Percentiles rank a stretch among this genome's conserved stretches.
Conservation (phyloP, 2,113 vertebrate genomes). For the Corynorhinus townsendii region DNA sequence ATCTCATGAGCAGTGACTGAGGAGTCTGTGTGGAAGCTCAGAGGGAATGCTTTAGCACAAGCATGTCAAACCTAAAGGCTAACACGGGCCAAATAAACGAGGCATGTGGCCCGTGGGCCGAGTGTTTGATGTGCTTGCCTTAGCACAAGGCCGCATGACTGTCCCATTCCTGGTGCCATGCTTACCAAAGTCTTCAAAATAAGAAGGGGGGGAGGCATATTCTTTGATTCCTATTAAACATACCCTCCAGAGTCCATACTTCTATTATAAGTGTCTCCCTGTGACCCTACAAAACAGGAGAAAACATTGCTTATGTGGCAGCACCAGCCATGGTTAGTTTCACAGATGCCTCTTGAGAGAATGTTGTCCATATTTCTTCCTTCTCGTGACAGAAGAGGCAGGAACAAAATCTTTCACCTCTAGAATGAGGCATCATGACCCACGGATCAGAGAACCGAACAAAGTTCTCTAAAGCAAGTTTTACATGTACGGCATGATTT, state of each 20-base stretch:
- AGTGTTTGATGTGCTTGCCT: too few species aligned
- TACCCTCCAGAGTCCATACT: background rate
- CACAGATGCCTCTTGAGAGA: background rate
- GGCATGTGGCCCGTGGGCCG: too few species aligned
- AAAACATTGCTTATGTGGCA: background rate
- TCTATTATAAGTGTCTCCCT: background rate
- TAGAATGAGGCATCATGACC: background rate
- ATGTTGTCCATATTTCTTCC: background rate
- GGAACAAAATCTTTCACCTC: background rate
- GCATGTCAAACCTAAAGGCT: too few species aligned
- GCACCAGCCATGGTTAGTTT: background rate
- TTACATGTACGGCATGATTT: background rate
- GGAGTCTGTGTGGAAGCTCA: background rate
- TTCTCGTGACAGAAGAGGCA: background rate
- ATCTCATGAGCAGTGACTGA: background rate
- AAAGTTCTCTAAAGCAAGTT: background rate
- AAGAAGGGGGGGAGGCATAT: background rate
- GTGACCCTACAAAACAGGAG: background rate
- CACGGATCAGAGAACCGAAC: background rate
- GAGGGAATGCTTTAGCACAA: background rate
- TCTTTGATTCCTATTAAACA: background rate
- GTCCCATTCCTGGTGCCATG: background rate
- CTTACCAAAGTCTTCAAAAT: background rate
- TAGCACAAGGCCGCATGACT: background rate
- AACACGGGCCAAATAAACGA: too few species aligned